Evolutionary conservation across 2,888 invertebrate species (phyloP), one percentile per base, ranked within the genome.

Genomic region (Nomada ruficornis): DNA sequence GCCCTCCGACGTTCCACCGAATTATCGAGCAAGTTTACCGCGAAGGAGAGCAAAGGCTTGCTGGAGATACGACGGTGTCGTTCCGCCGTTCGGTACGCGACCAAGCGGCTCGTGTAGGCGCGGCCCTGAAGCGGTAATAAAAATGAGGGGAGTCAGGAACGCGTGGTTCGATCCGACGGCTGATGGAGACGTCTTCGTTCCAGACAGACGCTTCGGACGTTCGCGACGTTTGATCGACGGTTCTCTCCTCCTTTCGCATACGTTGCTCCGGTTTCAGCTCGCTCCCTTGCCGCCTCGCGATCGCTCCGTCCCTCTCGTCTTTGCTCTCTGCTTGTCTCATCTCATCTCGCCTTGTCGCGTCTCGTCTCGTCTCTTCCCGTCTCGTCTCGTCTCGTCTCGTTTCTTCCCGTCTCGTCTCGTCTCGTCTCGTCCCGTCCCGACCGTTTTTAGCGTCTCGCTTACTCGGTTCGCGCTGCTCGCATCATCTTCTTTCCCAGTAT

Each of bases 171-270:
- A 88, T 89, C 88, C 88, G 89, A 90, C 89, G 89, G 88, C 70
- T 91, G 92, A 92, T 91, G 92, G 91, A 92, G 91, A 89, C 90
- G 89, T 91, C 90, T 89, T 89, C 88, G 90, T 88, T 88, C 87
- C 83, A 85, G 89, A 88, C 89, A 88, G 88, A 90, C 89, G 88
- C 85, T 83, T 89, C 86, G 86, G 86, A 88, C 81, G 83, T 78
- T 85, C 81, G 83, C 86, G 90, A 91, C 91, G 89, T 90, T 91
- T 91, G 91, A 91, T 91, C 88, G 91, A 91, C 91, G 86, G 80
- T 86, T 87, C 84, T 85, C 85, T 88, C 88, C 83, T 84, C 80
- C 76, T 83, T 77, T 86, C 87, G 83, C 86, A 78, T 70, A 75
- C 83, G 83, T 80, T 75, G 80, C 80, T 72, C 83, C 65, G 78